phyloP scores from a whole-genome alignment of 2,888 invertebrate species.

The Spilosoma lubricipeda region DNA sequence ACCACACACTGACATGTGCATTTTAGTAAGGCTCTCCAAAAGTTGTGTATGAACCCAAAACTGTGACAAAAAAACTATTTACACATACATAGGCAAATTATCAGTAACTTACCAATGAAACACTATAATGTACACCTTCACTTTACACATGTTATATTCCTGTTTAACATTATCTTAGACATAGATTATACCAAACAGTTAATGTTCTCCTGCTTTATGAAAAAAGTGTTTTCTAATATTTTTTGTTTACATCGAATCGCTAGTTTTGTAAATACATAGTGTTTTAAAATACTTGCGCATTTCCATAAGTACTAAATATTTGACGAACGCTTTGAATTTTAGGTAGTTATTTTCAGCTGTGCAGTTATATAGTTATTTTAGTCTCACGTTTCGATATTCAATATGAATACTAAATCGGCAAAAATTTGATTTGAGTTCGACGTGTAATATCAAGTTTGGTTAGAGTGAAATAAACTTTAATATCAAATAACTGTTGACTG shows the following conservation, averaged over 20 bases:
- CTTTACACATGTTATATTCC: too few species aligned
- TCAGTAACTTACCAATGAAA: too few species aligned
- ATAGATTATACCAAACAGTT: too few species aligned
- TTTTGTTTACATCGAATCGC: background rate
- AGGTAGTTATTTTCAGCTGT: constrained; percentile 2
- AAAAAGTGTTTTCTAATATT: background rate
- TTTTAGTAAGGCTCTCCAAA: too few species aligned
- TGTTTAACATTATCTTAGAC: too few species aligned
- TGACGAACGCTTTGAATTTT: background rate
- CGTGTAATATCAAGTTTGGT: background rate
- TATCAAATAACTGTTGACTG: too few species aligned
- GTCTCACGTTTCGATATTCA: constrained; percentile 26
- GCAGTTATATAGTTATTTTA: constrained; percentile 22
- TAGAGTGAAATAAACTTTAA: background rate
- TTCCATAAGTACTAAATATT: background rate
- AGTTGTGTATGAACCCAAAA: too few species aligned
- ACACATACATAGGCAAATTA: too few species aligned
- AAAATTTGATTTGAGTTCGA: constrained; percentile 25
- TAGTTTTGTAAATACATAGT: background rate
- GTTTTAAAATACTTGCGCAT: background rate
- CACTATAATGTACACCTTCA: too few species aligned
- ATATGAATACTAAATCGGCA: constrained; percentile 28
- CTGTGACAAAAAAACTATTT: too few species aligned
- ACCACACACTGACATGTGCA: too few species aligned
- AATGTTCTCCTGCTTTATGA: background rate